A percentile compares a stretch with the other conserved stretches of the same genome.
Conservation (phyloP, 2,113 vertebrate genomes). For the Chrysemys picta region DNA sequence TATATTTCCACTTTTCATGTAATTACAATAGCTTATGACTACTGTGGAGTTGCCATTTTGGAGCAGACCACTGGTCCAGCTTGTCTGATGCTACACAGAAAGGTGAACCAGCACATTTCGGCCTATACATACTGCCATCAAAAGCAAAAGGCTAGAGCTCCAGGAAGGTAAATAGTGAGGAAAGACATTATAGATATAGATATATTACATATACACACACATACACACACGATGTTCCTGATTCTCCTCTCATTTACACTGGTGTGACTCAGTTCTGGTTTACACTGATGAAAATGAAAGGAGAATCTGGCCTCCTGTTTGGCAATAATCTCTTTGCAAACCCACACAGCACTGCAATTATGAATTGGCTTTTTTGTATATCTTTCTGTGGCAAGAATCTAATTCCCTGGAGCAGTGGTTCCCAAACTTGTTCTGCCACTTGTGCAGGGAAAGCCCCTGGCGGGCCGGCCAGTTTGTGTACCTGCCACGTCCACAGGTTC, state of each 20-base stretch:
- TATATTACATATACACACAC: background rate
- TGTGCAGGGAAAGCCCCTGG: too few relatives aligned
- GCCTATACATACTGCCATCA: background rate
- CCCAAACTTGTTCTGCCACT: too few relatives aligned
- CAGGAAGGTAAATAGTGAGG: background rate
- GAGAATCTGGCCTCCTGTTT: background rate
- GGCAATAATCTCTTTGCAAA: background rate
- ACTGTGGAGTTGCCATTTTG: background rate
- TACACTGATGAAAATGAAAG: conserved; percentile 43
- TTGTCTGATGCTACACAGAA: conserved; percentile 4
- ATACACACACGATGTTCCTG: background rate
- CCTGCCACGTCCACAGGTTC: too few relatives aligned
- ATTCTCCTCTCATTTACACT: background rate
- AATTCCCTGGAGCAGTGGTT: background rate
- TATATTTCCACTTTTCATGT: conserved; percentile 45
- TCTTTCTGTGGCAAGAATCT: background rate
- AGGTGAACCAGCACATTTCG: conserved; percentile 12
- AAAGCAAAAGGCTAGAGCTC: background rate
- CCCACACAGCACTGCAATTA: background rate
- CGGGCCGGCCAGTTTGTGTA: too few relatives aligned
- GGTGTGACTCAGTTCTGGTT: background rate
- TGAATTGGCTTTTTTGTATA: background rate
- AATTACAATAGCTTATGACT: conserved; percentile 28
- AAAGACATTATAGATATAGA: background rate
- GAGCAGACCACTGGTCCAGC: background rate